Conservation (phyloP, 1,140 invertebrate genomes). For the Hestina assimilis region DNA sequence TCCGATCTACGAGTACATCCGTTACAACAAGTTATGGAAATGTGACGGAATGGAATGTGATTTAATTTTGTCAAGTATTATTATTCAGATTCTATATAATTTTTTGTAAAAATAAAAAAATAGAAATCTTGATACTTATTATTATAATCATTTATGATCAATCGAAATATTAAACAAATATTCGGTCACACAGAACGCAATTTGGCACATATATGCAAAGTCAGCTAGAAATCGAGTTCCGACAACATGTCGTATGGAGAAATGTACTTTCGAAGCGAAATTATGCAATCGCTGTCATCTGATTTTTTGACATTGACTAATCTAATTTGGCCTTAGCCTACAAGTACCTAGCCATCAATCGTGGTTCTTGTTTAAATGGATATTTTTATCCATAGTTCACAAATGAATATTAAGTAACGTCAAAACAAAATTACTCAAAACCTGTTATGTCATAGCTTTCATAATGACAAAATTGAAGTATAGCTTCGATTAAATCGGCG, state of each 20-base stretch:
- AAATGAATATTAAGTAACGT: background rate
- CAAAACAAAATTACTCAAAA: no score
- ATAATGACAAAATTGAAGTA: no score
- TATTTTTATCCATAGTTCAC: slow-evolving; percentile 9
- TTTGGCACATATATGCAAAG: slow-evolving; percentile 33
- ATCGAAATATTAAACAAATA: background rate
- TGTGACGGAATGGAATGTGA: background rate
- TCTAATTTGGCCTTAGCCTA: slow-evolving; percentile 21
- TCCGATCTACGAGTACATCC: background rate
- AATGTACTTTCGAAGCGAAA: slow-evolving; percentile 48
- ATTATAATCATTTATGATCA: background rate
- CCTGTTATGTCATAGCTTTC: no score
- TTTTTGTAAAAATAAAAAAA: background rate
- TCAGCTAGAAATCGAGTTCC: slow-evolving; percentile 45
- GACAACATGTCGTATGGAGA: slow-evolving; percentile 47
- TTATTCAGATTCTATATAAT: background rate
- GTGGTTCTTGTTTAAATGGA: slow-evolving; percentile 1
- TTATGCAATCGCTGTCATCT: slow-evolving; percentile 37
- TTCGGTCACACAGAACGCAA: background rate
- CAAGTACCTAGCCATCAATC: background rate
- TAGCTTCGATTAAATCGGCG: no score
- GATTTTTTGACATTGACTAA: slow-evolving; percentile 33
- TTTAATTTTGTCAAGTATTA: background rate
- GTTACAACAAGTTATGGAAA: background rate
- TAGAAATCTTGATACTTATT: background rate